Evolutionary conservation across 2,888 invertebrate genomes (phyloP), one percentile per base, ranked within the genome.

Genomic region (Nasonovia ribisnigri): DNA sequence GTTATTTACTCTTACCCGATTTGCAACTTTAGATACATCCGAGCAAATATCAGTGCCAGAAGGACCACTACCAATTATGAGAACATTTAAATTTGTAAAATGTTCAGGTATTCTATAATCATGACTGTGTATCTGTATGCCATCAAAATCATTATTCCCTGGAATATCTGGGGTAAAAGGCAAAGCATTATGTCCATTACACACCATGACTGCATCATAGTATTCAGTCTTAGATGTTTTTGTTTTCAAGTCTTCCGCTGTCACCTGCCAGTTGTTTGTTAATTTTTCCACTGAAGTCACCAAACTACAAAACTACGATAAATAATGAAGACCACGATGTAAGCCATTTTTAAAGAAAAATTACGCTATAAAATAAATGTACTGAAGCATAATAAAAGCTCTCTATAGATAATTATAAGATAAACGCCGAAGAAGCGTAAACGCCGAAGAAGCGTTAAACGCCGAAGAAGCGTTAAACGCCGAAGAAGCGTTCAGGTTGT

Each of bases 41-140:
- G 97, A 96, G 4, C 97, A 96, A 77, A 98, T 97, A 95, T 98
- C 98, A 54, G 97, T 95, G 0, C 98, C 98, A 0, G 98, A 98
- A 24, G 97, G 96, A 0, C 97, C 97, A 0, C 97, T 97, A 3
- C 98, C 98, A 0, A 98, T 96, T 0, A 98, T 95, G 0, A 97
- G 96, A 0, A 98, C 97, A 5, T 95, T 96, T 92, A 97, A 96
- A 48, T 96, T 96, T n/a, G 95, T 95, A 95, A 96, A 98, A 2
- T 95, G 95, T 91, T 97, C 97, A 0, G 97, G 97, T 13, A 96
- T 96, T 95, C 97, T 96, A 95, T 98, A 98, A 95, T 97, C 96
- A 95, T 98, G 97, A 95, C 98, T 98, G 96, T 98, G 98, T 46
- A 97, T 96, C 89, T 97, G 95, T 91, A 96, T 96, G 2, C 98